Evolutionary conservation across 1,140 invertebrate species (phyloP), one percentile per base, ranked within the genome.

Genomic region (Melipona quadrifasciata): DNA sequence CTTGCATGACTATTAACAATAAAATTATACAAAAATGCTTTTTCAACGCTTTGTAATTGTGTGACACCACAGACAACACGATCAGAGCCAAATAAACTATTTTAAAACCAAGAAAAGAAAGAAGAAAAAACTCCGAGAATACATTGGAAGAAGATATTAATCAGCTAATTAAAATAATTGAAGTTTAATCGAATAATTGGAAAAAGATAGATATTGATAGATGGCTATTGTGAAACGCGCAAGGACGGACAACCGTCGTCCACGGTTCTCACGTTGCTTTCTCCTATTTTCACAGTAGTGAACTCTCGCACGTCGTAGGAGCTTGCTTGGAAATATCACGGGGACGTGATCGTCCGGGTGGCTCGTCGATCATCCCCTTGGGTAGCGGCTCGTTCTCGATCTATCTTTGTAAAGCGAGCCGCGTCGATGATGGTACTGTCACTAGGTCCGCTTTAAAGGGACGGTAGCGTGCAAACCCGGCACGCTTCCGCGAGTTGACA

Each of bases 371-470:
- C 86, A 88, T 88, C 64, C 24, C 77, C 58, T 82, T 67, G 72
- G 78, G 61, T 80, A 68, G 67, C 55, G 51, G 34, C 31, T 16
- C 61, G 14, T 27, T 65, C 71, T 73, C 87, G 87, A 88, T 88
- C 82, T 55, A 80, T 88, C 87, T 88, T 88, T 85, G 86, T 87
- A 88, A 78, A 85, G 78, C 68, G 61, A 81, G 34, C 27, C 87
- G 64, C 76, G 77, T 34, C 82, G 87, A 87, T 87, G 86, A 81
- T 81, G 76, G 61, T 73, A 64, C 82, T 85, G 86, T 88, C 87
- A 87, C 58, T 31, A 74, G 76, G 82, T 87, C 58, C 71, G 74
- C 77, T 77, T 81, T 77, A 87, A 82, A 72, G 79, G 47, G 80
- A 64, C 51, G 19, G 61, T 68, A 78, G 73, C 73, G 77, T 39